Percentiles rank a stretch among this genome's conserved stretches.
phyloP scores from a whole-genome alignment of 2,888 invertebrate genomes.

The Alentia gelatinosa region DNA sequence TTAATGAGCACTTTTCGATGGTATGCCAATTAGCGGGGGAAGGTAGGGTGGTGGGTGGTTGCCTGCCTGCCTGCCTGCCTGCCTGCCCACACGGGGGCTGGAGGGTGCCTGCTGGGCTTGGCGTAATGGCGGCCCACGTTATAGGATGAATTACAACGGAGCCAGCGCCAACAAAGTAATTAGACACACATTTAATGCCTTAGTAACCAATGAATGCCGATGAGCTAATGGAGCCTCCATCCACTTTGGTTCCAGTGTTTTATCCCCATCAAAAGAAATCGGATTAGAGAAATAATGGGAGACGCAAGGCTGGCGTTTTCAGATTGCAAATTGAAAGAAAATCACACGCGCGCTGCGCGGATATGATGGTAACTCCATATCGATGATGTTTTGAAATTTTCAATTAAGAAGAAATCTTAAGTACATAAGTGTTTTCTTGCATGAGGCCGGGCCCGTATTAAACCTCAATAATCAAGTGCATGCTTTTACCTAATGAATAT shows the following conservation, averaged over 20 bases:
- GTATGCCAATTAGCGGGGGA: background rate
- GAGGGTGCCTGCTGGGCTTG: too few relatives aligned
- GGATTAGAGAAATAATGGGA: background rate
- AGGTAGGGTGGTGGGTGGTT: background rate
- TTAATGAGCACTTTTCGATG: slow-evolving; percentile 24
- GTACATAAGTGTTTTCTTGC: slow-evolving; percentile 51
- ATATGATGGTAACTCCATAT: background rate
- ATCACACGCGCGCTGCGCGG: background rate
- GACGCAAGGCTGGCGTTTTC: background rate
- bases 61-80: too few relatives aligned
- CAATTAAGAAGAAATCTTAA: slow-evolving; percentile 32
- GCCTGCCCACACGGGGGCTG: too few relatives aligned
- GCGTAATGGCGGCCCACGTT: background rate
- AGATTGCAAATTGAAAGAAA: background rate
- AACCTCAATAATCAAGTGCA: slow-evolving; percentile 37
- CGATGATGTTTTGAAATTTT: background rate
- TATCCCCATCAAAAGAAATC: background rate
- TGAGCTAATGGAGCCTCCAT: background rate
- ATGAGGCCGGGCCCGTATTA: background rate
- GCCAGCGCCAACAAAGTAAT: background rate
- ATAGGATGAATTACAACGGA: background rate
- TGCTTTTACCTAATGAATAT: slow-evolving; percentile 43
- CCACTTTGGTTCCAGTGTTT: background rate
- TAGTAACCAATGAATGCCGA: background rate
- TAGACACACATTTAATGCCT: background rate